phyloP scores from a whole-genome alignment of 2,113 vertebrate species.

The Brachyhypopomus occidentalis region DNA sequence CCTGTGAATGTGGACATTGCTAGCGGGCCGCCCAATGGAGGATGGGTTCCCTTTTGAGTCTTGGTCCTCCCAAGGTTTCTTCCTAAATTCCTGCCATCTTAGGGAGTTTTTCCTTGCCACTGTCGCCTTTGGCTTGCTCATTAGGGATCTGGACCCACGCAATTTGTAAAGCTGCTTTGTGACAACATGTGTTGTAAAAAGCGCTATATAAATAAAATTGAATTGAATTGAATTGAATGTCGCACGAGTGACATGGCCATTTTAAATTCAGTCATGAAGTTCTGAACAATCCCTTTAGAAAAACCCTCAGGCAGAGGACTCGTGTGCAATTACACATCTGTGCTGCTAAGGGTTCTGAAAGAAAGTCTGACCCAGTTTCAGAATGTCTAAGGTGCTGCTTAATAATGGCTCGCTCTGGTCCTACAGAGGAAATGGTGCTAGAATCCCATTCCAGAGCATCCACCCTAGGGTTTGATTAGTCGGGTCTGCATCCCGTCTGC shows the following conservation, averaged over 20 bases:
- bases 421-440: constrained; percentile 26
- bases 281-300: not conserved
- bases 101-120: no score
- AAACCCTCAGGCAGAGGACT: not conserved
- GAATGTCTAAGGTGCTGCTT: constrained; percentile 41
- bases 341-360: constrained; percentile 33
- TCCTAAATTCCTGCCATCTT: no score
- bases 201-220: no score
- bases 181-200: no score
- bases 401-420: constrained; percentile 40
- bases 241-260: not conserved
- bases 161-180: no score
- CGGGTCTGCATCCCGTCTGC: not conserved
- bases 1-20: no score
- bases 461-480: not conserved
- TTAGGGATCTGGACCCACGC: no score
- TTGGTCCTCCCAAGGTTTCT: no score
- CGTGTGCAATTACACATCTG: constrained; percentile 26
- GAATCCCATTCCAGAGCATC: constrained; percentile 3
- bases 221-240: no score
- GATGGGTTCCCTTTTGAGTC: no score
- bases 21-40: no score
- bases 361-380: constrained; percentile 46
- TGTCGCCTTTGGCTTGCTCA: no score
- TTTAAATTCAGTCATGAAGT: not conserved